Evolutionary conservation across 2,888 invertebrate species (phyloP).

Genomic region (Latheticus oryzae): DNA sequence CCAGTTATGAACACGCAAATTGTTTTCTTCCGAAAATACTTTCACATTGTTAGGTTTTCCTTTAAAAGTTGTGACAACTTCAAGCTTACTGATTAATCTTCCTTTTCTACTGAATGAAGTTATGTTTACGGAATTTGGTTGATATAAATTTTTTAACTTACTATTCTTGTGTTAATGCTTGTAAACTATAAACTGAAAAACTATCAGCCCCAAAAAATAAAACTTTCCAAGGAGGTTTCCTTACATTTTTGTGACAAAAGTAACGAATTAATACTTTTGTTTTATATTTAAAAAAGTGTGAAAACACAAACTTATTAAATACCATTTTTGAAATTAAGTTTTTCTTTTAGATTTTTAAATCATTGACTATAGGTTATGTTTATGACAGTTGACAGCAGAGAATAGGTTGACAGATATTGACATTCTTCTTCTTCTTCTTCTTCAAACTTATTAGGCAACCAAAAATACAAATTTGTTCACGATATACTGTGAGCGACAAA

Average conservation of each 20-base stretch:
- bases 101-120: slow-evolving; percentile 67
- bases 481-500: not conserved
- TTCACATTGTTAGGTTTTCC: slow-evolving; percentile 74
- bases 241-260: slow-evolving; percentile 1
- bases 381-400: no score
- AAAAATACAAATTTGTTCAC: not conserved
- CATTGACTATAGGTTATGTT: no score
- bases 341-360: no score
- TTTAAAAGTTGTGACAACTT: slow-evolving; percentile 78
- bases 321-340: no score
- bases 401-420: no score
- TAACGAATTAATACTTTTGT: not conserved
- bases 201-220: slow-evolving; percentile 89
- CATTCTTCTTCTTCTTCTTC: no score
- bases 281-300: not conserved
- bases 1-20: slow-evolving; percentile 69
- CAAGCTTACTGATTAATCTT: slow-evolving; percentile 69
- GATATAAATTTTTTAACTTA: slow-evolving; percentile 62
- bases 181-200: slow-evolving; percentile 82
- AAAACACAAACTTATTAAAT: slow-evolving; percentile 9
- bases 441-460: not conserved
- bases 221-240: slow-evolving; percentile 68
- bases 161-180: slow-evolving; percentile 75
- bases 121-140: slow-evolving; percentile 1
- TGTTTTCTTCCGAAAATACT: slow-evolving; percentile 74